Conservation (phyloP, 2,113 vertebrate genomes). For the Grallaria varia region DNA sequence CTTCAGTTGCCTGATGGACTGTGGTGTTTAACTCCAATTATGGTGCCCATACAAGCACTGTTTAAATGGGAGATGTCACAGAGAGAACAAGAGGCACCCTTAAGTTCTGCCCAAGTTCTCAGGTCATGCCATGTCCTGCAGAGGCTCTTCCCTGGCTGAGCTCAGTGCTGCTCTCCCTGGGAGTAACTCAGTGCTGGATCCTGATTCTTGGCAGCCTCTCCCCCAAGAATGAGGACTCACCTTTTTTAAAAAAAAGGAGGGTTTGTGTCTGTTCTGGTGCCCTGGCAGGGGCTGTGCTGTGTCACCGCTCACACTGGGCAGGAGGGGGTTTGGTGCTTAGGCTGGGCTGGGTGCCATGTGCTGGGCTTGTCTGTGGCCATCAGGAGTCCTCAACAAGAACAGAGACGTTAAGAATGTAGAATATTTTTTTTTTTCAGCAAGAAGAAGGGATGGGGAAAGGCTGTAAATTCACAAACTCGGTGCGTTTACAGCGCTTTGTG, state of each 20-base stretch:
- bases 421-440: background rate
- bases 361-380: fast-evolving
- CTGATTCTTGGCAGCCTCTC: background rate
- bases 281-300: background rate
- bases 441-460: background rate
- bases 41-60: background rate
- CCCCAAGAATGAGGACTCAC: background rate
- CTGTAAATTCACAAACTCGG: background rate
- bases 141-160: background rate
- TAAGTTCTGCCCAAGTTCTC: background rate
- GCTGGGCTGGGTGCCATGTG: fast-evolving
- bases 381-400: background rate
- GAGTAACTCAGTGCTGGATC: background rate
- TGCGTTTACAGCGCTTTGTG: background rate
- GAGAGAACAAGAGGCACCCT: background rate
- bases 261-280: fast-evolving
- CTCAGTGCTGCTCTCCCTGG: no score
- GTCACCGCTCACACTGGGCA: background rate
- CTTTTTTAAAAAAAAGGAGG: background rate
- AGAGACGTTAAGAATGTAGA: background rate
- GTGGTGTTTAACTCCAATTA: background rate
- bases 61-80: background rate
- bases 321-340: fast-evolving
- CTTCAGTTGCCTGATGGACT: background rate
- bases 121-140: background rate